Evolutionary conservation across 2,797 vertebrate species (phyloP).

Genomic region (Sparidentex hasta): DNA sequence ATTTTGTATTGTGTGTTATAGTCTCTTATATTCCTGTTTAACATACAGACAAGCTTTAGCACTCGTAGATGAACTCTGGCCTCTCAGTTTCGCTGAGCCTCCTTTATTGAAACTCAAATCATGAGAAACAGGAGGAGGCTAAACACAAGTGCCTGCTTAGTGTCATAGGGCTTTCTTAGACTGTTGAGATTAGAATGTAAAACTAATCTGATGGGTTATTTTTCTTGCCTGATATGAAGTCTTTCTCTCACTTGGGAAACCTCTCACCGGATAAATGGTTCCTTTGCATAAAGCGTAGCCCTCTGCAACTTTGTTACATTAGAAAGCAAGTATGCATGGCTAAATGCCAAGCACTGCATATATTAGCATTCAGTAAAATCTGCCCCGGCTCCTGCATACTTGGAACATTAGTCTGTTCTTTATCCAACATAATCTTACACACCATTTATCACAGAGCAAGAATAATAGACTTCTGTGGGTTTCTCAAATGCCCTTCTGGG

Average conservation of each 20-base stretch:
- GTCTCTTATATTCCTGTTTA: conserved; percentile 3
- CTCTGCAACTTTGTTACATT: conserved; percentile 69
- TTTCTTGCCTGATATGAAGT: conserved; percentile 61
- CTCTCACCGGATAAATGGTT: conserved; percentile 68
- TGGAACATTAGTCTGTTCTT: conserved; percentile 66
- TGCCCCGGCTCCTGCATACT: conserved; percentile 38
- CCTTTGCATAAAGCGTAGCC: conserved; percentile 70
- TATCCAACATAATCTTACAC: conserved; percentile 68
- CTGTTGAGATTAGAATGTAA: conserved; percentile 33
- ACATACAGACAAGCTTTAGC: conserved; percentile 11
- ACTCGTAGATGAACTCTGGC: conserved; percentile 1
- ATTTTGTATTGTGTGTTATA: neutral
- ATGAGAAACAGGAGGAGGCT: conserved; percentile 9
- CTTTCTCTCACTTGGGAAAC: conserved; percentile 49
- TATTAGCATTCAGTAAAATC: conserved; percentile 77
- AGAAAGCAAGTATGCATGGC: conserved; percentile 68
- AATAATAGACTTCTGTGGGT: conserved; percentile 50
- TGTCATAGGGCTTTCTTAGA: conserved; percentile 23
- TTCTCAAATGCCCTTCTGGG: conserved; percentile 28
- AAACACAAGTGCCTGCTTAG: conserved; percentile 9
- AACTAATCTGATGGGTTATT: conserved; percentile 51
- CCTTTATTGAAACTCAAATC: conserved; percentile 3
- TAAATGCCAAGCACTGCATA: conserved; percentile 80
- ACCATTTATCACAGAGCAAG: conserved; percentile 71
- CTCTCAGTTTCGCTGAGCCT: conserved; percentile 22